These are phyloP conservation scores for Valencia hispanica DNA, from an alignment of 2,797 vertebrate species.

Conservation along the genomic window DNA sequence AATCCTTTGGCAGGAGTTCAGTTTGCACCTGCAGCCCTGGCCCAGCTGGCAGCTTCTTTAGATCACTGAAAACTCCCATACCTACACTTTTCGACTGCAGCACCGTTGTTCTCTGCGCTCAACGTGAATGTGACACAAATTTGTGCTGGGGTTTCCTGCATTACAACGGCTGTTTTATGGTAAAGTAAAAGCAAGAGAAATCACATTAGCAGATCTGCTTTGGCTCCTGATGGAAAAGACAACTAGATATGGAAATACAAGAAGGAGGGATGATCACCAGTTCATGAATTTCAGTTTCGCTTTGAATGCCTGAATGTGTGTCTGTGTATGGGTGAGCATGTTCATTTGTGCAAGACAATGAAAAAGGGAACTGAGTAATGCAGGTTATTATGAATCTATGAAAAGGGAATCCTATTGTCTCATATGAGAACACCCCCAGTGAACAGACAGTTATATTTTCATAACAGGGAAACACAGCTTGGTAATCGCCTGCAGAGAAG, in stretches of 20 bases:
- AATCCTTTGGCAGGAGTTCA: neutral
- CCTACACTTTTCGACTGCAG: neutral
- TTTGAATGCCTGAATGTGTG: slow-evolving; percentile 49
- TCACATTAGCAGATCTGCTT: slow-evolving; percentile 1
- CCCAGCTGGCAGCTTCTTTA: slow-evolving; percentile 22
- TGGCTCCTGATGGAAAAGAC: slow-evolving; percentile 27
- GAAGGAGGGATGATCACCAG: slow-evolving; percentile 48
- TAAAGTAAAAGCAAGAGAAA: slow-evolving; percentile 1
- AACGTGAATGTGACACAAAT: slow-evolving; percentile 7
- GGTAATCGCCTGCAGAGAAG: slow-evolving; percentile 28
- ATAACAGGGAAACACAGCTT: slow-evolving; percentile 48
- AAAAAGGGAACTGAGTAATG: slow-evolving; percentile 64
- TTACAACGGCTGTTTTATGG: neutral
- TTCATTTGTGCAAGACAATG: slow-evolving; percentile 39
- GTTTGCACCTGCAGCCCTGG: slow-evolving; percentile 34
- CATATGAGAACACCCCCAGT: slow-evolving; percentile 63
- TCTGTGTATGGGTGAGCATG: slow-evolving; percentile 18
- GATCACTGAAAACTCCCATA: slow-evolving; percentile 11
- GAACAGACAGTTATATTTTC: slow-evolving; percentile 42
- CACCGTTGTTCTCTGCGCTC: slow-evolving; percentile 6
- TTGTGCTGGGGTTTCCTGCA: neutral
- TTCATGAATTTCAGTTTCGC: slow-evolving; percentile 66
- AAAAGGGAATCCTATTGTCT: slow-evolving; percentile 79
- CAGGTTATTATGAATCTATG: slow-evolving; percentile 50
- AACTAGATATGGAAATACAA: slow-evolving; percentile 59